Evolutionary conservation across 2,113 vertebrate species (phyloP).

Genomic region (Podiceps cristatus): DNA sequence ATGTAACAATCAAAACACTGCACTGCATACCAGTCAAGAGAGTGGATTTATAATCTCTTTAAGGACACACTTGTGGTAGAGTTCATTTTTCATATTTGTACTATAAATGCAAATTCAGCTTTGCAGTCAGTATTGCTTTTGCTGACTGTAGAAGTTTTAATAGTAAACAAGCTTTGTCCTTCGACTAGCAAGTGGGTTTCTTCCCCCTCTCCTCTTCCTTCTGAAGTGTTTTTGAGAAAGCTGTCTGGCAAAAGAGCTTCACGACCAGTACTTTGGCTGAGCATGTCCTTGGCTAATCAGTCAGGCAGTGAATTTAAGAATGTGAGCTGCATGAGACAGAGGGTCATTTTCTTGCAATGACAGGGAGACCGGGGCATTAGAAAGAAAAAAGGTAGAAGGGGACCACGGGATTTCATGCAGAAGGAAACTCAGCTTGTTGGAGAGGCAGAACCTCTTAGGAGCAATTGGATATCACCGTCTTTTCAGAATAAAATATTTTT

Average conservation of each 20-base stretch:
- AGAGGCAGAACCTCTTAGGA: background rate
- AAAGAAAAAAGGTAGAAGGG: background rate
- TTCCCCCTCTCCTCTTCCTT: background rate
- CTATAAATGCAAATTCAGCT: slow-evolving; percentile 81
- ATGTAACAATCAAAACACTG: slow-evolving; percentile 58
- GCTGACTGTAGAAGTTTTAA: slow-evolving; percentile 74
- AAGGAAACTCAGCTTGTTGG: background rate
- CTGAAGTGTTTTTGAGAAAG: slow-evolving; percentile 47
- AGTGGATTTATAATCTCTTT: slow-evolving; percentile 77
- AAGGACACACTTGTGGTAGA: slow-evolving; percentile 59
- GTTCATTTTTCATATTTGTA: slow-evolving; percentile 80
- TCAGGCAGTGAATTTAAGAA: slow-evolving; percentile 39
- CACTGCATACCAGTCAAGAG: slow-evolving; percentile 51
- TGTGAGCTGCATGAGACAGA: background rate
- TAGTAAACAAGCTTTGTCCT: slow-evolving; percentile 76
- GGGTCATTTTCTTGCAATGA: slow-evolving; percentile 24
- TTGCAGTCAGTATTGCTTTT: slow-evolving; percentile 61
- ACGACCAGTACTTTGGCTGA: background rate
- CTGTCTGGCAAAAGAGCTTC: slow-evolving; percentile 26
- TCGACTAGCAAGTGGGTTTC: slow-evolving; percentile 58
- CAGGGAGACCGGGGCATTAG: background rate
- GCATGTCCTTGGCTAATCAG: slow-evolving; percentile 15
- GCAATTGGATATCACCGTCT: background rate
- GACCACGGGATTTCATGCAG: background rate
- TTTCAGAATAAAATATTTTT: slow-evolving; percentile 6